Evolutionary conservation across 53 echinoderm and acorn worm species (phyloP).

Genomic region (Astropecten irregularis): DNA sequence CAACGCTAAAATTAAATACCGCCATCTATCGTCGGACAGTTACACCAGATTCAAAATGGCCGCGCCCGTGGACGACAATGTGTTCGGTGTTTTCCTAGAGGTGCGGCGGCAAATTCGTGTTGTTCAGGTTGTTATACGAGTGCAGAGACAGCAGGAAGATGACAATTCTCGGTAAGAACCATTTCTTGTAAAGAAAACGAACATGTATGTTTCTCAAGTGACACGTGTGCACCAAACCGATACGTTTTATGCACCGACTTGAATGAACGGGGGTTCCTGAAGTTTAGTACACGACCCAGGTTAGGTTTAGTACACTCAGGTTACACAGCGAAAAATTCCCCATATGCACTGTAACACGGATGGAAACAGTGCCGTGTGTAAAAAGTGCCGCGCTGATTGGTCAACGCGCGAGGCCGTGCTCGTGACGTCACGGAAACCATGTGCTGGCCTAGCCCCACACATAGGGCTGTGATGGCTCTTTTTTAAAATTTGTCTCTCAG

Average conservation of each 20-base stretch:
- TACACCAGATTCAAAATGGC: slow-evolving; percentile 8
- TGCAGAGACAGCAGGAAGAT: neutral
- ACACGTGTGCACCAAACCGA: neutral
- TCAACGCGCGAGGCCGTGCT: too few relatives aligned
- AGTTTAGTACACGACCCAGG: too few relatives aligned
- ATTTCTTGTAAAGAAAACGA: neutral
- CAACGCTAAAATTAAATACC: neutral
- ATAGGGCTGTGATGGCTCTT: too few relatives aligned
- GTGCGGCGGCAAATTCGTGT: slow-evolving; percentile 53
- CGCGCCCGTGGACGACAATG: slow-evolving; percentile 1
- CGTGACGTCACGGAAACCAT: too few relatives aligned
- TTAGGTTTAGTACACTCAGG: too few relatives aligned
- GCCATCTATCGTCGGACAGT: neutral
- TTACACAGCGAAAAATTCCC: too few relatives aligned
- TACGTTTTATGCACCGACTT: neutral
- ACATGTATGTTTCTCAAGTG: neutral
- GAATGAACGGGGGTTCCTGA: too few relatives aligned
- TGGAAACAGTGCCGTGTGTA: too few relatives aligned
- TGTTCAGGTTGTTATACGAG: slow-evolving; percentile 11
- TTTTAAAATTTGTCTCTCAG: too few relatives aligned
- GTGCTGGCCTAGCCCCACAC: too few relatives aligned
- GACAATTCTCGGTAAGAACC: slow-evolving; percentile 7
- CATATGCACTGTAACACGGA: too few relatives aligned
- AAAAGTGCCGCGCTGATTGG: too few relatives aligned
- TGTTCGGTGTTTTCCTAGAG: slow-evolving; percentile 7